Evolutionary conservation across 2,797 vertebrate species (phyloP).

Genomic region (Vipera ursinii): DNA sequence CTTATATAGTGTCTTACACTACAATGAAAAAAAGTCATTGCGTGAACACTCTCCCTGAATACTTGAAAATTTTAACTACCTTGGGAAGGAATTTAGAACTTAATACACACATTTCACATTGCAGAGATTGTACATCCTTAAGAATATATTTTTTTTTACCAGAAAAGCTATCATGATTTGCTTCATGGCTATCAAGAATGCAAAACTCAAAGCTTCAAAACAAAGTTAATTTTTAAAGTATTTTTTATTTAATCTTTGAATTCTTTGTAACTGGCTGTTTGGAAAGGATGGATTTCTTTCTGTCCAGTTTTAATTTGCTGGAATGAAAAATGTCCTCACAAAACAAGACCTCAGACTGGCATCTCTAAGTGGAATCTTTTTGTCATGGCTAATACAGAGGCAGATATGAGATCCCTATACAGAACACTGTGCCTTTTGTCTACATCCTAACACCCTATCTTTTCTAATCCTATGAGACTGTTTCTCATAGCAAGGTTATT

Average conservation of each 20-base stretch:
- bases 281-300: neutral
- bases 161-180: neutral
- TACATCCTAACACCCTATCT: neutral
- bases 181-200: neutral
- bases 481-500: neutral
- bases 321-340: neutral
- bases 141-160: neutral
- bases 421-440: neutral
- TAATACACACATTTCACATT: neutral
- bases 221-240: neutral
- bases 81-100: neutral
- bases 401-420: neutral
- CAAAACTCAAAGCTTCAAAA: neutral
- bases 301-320: neutral
- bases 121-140: neutral
- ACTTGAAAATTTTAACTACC: neutral
- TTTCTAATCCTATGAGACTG: constrained; percentile 8
- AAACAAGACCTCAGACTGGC: constrained; percentile 9
- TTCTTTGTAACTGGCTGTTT: neutral
- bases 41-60: neutral
- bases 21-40: neutral
- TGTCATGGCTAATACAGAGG: neutral
- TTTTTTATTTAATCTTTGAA: neutral
- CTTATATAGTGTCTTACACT: neutral
- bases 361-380: constrained; percentile 21